phyloP scores from a whole-genome alignment of 2,113 vertebrate species.

The Macquaria australasica region DNA sequence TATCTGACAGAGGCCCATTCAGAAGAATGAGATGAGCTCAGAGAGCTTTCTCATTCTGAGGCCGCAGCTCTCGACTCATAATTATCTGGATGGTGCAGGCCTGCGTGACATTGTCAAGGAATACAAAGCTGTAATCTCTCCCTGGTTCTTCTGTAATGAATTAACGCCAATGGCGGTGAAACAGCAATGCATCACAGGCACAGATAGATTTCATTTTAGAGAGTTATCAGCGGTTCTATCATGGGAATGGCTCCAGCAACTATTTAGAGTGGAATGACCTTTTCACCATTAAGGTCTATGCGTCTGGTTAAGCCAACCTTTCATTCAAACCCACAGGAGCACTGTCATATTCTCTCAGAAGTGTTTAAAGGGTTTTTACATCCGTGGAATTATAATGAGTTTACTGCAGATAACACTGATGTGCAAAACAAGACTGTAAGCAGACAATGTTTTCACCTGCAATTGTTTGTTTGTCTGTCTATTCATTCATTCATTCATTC shows the following conservation, averaged over 20 bases:
- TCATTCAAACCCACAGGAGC: constrained; percentile 51
- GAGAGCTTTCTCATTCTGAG: constrained; percentile 78
- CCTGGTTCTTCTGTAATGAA: constrained; percentile 77
- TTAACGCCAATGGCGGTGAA: constrained; percentile 73
- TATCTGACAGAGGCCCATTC: constrained; percentile 76
- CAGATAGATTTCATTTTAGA: constrained; percentile 73
- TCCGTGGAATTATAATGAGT: constrained; percentile 47
- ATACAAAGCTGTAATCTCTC: constrained; percentile 80
- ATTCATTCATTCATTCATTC: neutral
- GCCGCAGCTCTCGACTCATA: constrained; percentile 73
- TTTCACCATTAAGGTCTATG: constrained; percentile 63
- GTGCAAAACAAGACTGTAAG: constrained; percentile 3
- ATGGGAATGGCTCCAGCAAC: constrained; percentile 59
- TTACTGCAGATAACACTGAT: constrained; percentile 4
- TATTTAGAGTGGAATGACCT: constrained; percentile 72
- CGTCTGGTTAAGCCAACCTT: constrained; percentile 65
- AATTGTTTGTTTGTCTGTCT: neutral
- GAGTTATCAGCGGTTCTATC: constrained; percentile 71
- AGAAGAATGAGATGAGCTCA: constrained; percentile 78
- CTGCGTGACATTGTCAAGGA: constrained; percentile 78
- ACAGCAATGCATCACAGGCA: constrained; percentile 68
- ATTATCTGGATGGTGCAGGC: constrained; percentile 78
- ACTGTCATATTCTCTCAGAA: constrained; percentile 40
- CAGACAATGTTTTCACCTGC: constrained; percentile 6
- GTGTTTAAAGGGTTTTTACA: constrained; percentile 44